These are phyloP conservation scores for Lobophora halterata DNA, from an alignment of 2,888 invertebrate species.

Conservation along the genomic window DNA sequence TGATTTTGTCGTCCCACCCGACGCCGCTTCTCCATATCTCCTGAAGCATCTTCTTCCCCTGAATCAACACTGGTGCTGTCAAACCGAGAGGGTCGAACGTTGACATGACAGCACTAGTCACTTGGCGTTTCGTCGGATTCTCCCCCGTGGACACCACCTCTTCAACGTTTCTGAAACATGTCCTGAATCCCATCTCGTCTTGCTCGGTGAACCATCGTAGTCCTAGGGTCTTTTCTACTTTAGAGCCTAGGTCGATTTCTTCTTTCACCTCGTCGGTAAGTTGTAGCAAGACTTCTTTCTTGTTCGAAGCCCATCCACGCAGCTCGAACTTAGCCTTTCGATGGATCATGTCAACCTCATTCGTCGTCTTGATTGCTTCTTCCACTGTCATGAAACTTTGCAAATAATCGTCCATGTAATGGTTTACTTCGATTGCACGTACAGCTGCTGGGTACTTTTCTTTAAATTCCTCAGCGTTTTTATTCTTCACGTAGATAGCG, in stretches of 20 bases:
- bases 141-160: too few relatives aligned
- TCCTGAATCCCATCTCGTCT: too few relatives aligned
- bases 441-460: constrained; percentile 4
- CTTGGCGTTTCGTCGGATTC: too few relatives aligned
- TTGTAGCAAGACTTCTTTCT: too few relatives aligned
- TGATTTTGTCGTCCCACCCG: constrained; percentile 5
- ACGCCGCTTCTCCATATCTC: constrained; percentile 2
- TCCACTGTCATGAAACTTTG: constrained; percentile 3
- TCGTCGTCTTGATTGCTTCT: neutral
- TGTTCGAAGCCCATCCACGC: constrained; percentile 5
- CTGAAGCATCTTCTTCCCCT: constrained; percentile 5
- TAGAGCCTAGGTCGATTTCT: too few relatives aligned
- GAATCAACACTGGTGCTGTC: too few relatives aligned
- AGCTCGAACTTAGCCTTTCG: neutral
- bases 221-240: too few relatives aligned
- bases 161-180: too few relatives aligned
- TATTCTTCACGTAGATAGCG: constrained; percentile 14
- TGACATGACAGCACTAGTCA: too few relatives aligned
- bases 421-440: constrained; percentile 3
- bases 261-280: too few relatives aligned
- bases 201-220: too few relatives aligned
- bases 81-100: too few relatives aligned
- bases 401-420: constrained; percentile 21
- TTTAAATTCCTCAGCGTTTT: constrained; percentile 2
- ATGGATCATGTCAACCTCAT: constrained; percentile 2